A percentile compares a stretch with the other conserved stretches of the same genome.
Evolutionary conservation across 2,888 invertebrate species (phyloP).

Genomic region (Cephonodes hylas): DNA sequence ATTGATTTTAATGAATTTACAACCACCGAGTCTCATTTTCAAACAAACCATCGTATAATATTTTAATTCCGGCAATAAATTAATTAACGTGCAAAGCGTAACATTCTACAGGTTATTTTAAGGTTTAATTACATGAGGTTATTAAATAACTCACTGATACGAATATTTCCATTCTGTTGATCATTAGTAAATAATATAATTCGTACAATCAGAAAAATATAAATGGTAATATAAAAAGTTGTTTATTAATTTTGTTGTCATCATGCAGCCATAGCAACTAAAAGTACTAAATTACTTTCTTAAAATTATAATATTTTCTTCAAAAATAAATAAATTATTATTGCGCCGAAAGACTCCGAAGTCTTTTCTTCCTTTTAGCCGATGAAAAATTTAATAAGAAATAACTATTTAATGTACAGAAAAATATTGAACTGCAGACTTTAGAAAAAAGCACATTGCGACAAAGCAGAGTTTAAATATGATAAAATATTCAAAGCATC

Average conservation of each 20-base stretch:
- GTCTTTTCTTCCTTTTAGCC: neutral
- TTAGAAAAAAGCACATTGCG: neutral
- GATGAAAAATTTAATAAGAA: neutral
- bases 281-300: neutral
- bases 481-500: neutral
- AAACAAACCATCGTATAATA: neutral
- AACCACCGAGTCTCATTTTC: neutral
- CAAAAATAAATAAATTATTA: neutral
- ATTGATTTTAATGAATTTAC: constrained; percentile 6
- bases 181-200: neutral
- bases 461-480: neutral
- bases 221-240: neutral
- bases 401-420: neutral
- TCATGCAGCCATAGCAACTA: neutral
- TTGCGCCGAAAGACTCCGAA: neutral
- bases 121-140: neutral
- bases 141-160: neutral
- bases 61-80: neutral
- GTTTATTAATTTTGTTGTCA: neutral
- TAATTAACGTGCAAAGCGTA: neutral
- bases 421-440: neutral
- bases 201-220: neutral
- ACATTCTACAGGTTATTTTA: neutral
- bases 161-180: neutral
- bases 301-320: neutral